Evolutionary conservation across 2,797 vertebrate genomes (phyloP).

Genomic region (Propithecus perrieri): DNA sequence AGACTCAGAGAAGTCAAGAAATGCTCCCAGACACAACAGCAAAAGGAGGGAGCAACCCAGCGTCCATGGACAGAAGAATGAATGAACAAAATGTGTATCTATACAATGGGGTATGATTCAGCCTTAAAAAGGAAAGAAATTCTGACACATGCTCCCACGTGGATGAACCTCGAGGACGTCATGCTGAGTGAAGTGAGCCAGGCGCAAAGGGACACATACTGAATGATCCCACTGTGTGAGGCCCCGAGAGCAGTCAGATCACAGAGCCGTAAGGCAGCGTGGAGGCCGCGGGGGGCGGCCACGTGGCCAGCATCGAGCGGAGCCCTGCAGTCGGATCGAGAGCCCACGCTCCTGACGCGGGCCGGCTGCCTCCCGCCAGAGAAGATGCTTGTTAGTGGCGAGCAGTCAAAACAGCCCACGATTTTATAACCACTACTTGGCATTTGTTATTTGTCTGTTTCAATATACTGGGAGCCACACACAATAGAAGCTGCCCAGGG

Average conservation of each 20-base stretch:
- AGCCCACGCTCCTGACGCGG: not conserved
- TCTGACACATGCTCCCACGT: not conserved
- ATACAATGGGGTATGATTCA: not conserved
- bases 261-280: not conserved
- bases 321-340: not conserved
- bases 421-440: not conserved
- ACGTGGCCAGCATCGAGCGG: not conserved
- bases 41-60: not conserved
- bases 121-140: not conserved
- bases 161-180: not conserved
- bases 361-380: rapidly evolving
- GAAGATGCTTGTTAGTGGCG: not conserved
- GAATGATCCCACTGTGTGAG: not conserved
- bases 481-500: not conserved
- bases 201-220: not conserved
- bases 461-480: not conserved
- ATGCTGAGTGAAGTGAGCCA: rapidly evolving
- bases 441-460: not conserved
- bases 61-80: rapidly evolving
- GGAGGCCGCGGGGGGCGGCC: not conserved
- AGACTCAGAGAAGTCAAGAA: not conserved
- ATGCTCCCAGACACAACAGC: not conserved
- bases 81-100: not conserved
- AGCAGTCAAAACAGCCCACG: not conserved
- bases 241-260: not conserved